Percentiles rank a stretch among this genome's conserved stretches.
Evolutionary conservation across 1,140 invertebrate species (phyloP).

Genomic region (Thaumatotibia leucotreta): DNA sequence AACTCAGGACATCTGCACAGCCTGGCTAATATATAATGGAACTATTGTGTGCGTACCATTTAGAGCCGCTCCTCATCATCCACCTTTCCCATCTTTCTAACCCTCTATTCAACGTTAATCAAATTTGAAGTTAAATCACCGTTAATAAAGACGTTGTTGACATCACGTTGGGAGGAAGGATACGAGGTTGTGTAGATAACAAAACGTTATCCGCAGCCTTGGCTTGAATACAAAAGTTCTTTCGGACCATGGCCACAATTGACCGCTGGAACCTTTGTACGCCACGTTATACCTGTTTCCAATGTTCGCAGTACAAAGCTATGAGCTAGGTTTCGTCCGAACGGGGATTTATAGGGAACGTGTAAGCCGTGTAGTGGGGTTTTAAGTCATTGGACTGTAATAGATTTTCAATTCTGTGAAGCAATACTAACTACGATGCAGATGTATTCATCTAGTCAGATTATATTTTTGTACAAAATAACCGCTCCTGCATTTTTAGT

Average conservation of each 20-base stretch:
- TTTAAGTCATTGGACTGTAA: too few species aligned
- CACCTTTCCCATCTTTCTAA: neutral
- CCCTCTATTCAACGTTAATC: neutral
- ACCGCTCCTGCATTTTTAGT: too few species aligned
- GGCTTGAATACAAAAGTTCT: slow-evolving; percentile 32
- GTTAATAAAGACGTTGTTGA: neutral
- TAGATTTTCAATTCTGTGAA: too few species aligned
- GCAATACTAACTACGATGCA: too few species aligned
- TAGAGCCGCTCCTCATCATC: slow-evolving; percentile 26
- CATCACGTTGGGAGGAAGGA: neutral
- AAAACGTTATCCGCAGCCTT: neutral
- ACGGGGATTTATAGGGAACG: neutral
- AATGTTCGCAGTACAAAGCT: neutral
- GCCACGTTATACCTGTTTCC: neutral
- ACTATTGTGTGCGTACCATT: slow-evolving; percentile 19
- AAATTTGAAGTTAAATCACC: neutral
- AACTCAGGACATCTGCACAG: neutral
- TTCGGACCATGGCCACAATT: neutral
- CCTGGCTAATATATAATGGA: neutral
- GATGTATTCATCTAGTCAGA: neutral
- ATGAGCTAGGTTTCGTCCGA: neutral
- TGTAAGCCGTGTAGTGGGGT: neutral
- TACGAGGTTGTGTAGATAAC: neutral
- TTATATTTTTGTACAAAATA: neutral
- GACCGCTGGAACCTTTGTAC: neutral